Evolutionary conservation across 2,113 vertebrate genomes (phyloP).

Genomic region (Pluvialis apricaria): DNA sequence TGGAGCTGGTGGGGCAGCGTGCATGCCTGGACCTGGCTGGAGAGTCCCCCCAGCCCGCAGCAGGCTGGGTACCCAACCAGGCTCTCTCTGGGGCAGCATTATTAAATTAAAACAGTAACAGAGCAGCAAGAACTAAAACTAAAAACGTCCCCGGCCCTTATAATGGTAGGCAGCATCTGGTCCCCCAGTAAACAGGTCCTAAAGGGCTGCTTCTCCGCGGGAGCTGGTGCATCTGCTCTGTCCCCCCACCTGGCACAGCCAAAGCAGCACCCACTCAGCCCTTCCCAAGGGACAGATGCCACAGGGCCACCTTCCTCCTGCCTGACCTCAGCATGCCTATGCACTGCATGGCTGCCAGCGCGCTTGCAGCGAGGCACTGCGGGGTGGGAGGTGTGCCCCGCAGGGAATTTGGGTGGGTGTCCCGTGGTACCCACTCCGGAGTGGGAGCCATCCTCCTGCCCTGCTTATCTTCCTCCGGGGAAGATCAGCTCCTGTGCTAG

Average conservation of each 20-base stretch:
- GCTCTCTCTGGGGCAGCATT: neutral
- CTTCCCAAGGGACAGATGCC: neutral
- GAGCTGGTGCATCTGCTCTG: neutral
- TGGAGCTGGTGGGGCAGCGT: neutral
- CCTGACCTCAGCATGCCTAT: accelerated
- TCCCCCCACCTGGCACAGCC: accelerated
- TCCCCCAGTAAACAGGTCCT: neutral
- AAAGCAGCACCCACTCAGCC: neutral
- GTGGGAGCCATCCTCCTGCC: neutral
- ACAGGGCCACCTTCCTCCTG: neutral
- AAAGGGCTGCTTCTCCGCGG: accelerated
- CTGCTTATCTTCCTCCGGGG: accelerated
- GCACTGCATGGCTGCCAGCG: accelerated
- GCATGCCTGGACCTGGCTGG: neutral
- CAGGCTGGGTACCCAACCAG: neutral
- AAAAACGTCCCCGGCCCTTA: neutral
- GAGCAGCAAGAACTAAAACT: neutral
- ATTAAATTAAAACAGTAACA: neutral
- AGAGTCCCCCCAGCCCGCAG: neutral
- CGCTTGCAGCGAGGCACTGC: accelerated
- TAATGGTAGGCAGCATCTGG: accelerated
- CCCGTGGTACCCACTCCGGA: accelerated
- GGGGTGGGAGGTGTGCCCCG: neutral
- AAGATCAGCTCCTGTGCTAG: accelerated
- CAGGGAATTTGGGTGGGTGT: neutral